Evolutionary conservation across 2,797 vertebrate species (phyloP), one percentile per base, ranked within the genome.

Genomic region (Myioborus melanocephalus): DNA sequence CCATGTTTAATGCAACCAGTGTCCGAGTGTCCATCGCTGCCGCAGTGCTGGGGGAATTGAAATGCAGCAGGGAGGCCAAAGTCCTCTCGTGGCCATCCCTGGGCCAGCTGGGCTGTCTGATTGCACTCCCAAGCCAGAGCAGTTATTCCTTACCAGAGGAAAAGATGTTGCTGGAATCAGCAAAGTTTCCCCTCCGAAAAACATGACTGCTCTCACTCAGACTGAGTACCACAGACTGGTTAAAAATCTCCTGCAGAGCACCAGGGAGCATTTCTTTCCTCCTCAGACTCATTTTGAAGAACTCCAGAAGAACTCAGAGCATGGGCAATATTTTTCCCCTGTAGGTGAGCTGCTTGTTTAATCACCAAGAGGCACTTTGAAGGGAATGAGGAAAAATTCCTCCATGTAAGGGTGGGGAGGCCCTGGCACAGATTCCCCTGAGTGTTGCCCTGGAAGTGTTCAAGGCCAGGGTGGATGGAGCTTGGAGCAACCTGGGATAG

Each of bases 1-100:
- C 91, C 5, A 82, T 94, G 83, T 89, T 93, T 95, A 90, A 91
- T 87, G 89, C 95, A 97, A 89, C 90, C 9, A 0, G 78, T 95
- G 95, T 94, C 95, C 81, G 14, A 91, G 84, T 46, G 71, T 73
- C 96, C 96, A 95, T 27, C 9, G 27, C 85, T 60, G 56, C 85
- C 11, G 85, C 73, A 78, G 56, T 15, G 63, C 91, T 3, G 10
- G 56, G 89, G 84, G 94, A 97, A 97, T 97, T 50, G 35, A 21
- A 97, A 97, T 88, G 76, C 82, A 79, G 90, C 61, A 50, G 14
- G 27, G 70, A 92, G 61, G 75, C 8, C 9, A 41, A 76, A 93
- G 11, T 56, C 75, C 50, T 84, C 76, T 39, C 0, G 0, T 26
- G 75, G 73, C 61, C 35, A n/a, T 7, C 6, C 2, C 49, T 60